A percentile compares a stretch with the other conserved stretches of the same genome.
Evolutionary conservation across 2,888 invertebrate species (phyloP).

Genomic region (Acronicta aceris): DNA sequence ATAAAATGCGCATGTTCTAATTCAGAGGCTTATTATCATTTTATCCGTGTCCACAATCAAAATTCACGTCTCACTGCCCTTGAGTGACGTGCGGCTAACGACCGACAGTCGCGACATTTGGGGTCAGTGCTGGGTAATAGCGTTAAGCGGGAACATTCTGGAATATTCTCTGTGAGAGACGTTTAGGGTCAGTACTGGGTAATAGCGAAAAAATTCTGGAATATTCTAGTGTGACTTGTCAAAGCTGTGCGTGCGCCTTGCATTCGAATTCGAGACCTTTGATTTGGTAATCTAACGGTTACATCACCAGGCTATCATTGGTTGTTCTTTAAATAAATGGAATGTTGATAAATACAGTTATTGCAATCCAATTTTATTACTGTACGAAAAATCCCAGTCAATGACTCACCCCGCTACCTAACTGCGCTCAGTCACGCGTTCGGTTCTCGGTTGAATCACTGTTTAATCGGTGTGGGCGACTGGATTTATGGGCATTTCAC

Average conservation of each 20-base stretch:
- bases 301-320: no score
- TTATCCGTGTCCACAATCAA: conserved; percentile 60
- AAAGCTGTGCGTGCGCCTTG: no score
- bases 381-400: not conserved
- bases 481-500: conserved; percentile 49
- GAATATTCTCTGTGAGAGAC: not conserved
- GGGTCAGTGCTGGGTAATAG: conserved; percentile 2
- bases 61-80: conserved; percentile 60
- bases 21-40: conserved; percentile 54
- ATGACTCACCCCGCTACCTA: conserved; percentile 48
- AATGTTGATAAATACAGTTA: no score
- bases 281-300: no score
- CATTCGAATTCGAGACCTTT: no score
- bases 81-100: conserved; percentile 62
- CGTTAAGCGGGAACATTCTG: conserved; percentile 3
- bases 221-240: no score
- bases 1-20: conserved; percentile 46
- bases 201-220: no score
- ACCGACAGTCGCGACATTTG: conserved; percentile 40
- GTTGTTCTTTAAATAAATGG: no score
- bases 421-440: conserved; percentile 57
- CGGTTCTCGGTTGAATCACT: conserved; percentile 53
- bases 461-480: conserved; percentile 43
- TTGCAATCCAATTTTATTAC: no score
- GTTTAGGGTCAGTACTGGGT: no score